phyloP scores from a whole-genome alignment of 1,140 invertebrate genomes.

The Nephotettix cincticeps region DNA sequence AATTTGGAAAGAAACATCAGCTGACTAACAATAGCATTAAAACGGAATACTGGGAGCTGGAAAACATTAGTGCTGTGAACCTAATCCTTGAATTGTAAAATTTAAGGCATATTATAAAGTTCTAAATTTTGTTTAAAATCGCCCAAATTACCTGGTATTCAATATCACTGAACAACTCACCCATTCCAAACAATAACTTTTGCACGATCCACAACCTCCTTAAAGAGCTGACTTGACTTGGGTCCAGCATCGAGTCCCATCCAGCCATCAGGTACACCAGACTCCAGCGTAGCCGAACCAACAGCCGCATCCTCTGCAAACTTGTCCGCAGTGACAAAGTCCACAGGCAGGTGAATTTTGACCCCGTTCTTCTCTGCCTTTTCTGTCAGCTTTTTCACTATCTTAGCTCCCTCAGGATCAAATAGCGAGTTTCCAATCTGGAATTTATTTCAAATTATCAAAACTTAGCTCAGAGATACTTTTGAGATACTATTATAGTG shows the following conservation, averaged over 20 bases:
- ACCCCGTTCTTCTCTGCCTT: conserved; percentile 95
- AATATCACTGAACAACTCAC: conserved; percentile 56
- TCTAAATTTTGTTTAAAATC: too few species aligned
- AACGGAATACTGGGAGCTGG: too few species aligned
- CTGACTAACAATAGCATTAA: too few species aligned
- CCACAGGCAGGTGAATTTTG: conserved; percentile 91
- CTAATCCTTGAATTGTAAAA: too few species aligned
- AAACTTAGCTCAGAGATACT: too few species aligned
- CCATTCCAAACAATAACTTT: conserved; percentile 99
- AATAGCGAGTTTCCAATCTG: conserved; percentile 88
- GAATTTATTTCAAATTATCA: not conserved
- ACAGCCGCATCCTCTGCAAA: conserved; percentile 90
- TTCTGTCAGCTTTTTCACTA: conserved; percentile 84
- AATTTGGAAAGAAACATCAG: too few species aligned
- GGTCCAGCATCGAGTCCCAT: conserved; percentile 96
- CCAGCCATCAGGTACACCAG: conserved; percentile 89
- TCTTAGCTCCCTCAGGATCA: conserved; percentile 94
- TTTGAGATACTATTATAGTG: too few species aligned
- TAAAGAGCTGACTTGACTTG: conserved; percentile 75
- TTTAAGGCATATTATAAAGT: too few species aligned
- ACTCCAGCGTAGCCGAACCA: conserved; percentile 72
- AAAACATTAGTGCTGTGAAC: too few species aligned
- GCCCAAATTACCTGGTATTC: too few species aligned
- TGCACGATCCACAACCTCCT: conserved; percentile 77
- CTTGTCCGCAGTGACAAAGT: conserved; percentile 95